These are phyloP conservation scores for Drosophila kohkoa DNA, from an alignment of 1,140 invertebrate genomes.

Conservation along the genomic window DNA sequence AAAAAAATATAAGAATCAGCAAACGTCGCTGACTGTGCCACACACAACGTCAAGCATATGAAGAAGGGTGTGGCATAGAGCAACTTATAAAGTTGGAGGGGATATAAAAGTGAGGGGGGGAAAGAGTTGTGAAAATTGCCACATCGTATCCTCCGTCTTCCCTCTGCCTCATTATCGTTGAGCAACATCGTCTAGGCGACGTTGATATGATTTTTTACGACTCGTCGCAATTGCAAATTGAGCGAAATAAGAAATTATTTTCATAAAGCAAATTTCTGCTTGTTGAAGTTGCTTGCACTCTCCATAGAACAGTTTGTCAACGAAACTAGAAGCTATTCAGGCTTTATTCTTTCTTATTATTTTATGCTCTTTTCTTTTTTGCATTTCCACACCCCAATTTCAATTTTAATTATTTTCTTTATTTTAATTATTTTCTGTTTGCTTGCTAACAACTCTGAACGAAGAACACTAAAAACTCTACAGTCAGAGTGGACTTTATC, in stretches of 20 bases:
- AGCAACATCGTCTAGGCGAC: constrained; percentile 34
- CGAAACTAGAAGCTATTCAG: background rate
- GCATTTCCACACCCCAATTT: background rate
- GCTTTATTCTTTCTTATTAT: background rate
- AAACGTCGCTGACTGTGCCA: constrained; percentile 30
- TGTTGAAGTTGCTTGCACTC: background rate
- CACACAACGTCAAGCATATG: constrained; percentile 32
- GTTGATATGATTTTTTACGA: constrained; percentile 66
- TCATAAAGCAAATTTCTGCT: constrained; percentile 20
- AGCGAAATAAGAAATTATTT: constrained; percentile 52
- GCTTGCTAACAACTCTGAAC: too few species aligned
- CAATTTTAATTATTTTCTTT: background rate
- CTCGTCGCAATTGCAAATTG: constrained; percentile 65
- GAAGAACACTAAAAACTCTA: background rate
- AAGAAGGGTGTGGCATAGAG: constrained; percentile 13
- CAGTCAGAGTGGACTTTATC: background rate
- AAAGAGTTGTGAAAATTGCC: constrained; percentile 21
- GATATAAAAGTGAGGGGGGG: background rate
- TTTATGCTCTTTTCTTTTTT: constrained; percentile 1
- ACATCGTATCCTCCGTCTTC: background rate
- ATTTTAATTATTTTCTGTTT: background rate
- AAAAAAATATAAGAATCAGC: constrained; percentile 20
- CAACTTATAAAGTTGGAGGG: background rate
- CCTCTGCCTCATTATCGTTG: background rate
- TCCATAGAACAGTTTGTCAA: background rate